phyloP scores from a whole-genome alignment of 2,888 invertebrate genomes.

The Pammene aurita region DNA sequence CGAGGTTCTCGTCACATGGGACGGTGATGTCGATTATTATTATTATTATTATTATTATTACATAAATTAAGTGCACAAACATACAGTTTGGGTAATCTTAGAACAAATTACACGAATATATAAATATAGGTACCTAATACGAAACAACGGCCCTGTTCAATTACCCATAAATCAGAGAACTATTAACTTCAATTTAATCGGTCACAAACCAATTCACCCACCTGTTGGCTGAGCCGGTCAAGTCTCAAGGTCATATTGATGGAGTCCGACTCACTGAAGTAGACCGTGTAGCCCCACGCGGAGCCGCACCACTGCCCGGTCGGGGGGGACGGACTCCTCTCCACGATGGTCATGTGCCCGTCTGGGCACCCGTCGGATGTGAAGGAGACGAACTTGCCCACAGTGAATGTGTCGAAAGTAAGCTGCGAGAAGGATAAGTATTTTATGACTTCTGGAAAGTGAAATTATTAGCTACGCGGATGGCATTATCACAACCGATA shows the following conservation, averaged over 20 bases:
- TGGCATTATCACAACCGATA: not conserved
- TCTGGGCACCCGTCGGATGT: conserved; percentile 91
- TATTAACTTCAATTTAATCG: no score
- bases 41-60: no score
- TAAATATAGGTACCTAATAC: no score
- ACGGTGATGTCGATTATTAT: no score
- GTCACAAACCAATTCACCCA: no score
- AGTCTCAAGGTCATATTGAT: conserved; percentile 89
- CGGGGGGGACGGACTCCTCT: conserved; percentile 87
- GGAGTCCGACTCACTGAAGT: conserved; percentile 91
- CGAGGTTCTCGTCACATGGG: no score
- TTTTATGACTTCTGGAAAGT: not conserved
- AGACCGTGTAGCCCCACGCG: conserved; percentile 92
- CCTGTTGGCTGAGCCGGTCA: conserved; percentile 89
- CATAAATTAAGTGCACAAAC: no score
- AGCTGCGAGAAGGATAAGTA: conserved; percentile 85
- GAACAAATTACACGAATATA: no score
- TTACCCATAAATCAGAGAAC: no score
- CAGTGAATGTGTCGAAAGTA: conserved; percentile 92
- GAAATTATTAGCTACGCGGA: not conserved
- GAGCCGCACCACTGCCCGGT: conserved; percentile 93
- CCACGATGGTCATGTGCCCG: conserved; percentile 91
- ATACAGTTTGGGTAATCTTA: no score
- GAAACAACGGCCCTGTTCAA: no score
- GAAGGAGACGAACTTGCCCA: conserved; percentile 91